A percentile compares a stretch with the other conserved stretches of the same genome.
Conservation (phyloP, 2,797 vertebrate species). For the Dendrocincla tyrannina region DNA sequence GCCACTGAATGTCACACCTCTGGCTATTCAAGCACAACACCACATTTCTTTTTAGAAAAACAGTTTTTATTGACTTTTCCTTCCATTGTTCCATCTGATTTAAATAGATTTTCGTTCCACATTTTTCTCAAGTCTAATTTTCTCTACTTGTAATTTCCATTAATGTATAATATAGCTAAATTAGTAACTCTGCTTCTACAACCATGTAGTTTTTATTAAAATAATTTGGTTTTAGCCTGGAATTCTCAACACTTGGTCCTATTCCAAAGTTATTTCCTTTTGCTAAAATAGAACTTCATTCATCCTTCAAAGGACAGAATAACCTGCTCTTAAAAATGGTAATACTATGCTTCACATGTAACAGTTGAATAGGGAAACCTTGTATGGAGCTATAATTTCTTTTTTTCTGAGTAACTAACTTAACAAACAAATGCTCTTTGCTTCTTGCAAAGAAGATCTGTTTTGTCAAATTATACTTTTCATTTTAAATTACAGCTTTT, state of each 20-base stretch:
- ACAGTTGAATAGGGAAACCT: background rate
- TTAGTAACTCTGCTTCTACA: background rate
- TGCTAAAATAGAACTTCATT: background rate
- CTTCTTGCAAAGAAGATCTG: background rate
- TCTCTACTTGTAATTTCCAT: background rate
- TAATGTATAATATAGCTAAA: background rate
- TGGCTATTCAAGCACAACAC: background rate
- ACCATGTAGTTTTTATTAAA: background rate
- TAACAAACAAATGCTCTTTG: background rate
- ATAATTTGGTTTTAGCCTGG: background rate
- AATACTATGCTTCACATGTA: background rate
- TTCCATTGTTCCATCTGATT: background rate
- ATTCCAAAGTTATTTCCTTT: background rate
- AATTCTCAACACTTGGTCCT: background rate
- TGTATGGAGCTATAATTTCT: background rate
- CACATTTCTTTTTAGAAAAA: background rate
- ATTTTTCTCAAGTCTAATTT: background rate
- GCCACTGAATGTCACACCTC: background rate
- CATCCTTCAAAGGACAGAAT: background rate
- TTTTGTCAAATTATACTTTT: background rate
- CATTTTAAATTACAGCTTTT: background rate
- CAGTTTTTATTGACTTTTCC: background rate
- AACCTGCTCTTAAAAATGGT: background rate
- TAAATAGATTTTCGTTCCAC: background rate
- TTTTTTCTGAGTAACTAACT: background rate